phyloP scores from a whole-genome alignment of 2,113 vertebrate species.

The Macquaria australasica region DNA sequence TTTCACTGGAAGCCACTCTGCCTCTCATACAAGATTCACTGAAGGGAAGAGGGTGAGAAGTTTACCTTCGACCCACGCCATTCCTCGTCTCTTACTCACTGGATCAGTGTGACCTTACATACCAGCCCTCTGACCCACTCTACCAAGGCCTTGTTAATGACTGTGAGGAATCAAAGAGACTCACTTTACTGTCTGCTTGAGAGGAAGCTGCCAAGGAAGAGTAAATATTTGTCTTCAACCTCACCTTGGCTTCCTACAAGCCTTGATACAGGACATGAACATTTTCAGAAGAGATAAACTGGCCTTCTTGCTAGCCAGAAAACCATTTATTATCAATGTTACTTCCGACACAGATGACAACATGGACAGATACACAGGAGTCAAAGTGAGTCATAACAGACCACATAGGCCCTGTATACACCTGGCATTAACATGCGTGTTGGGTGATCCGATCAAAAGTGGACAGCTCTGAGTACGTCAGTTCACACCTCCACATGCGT shows the following conservation, averaged over 20 bases:
- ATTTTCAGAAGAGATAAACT: slow-evolving; percentile 11
- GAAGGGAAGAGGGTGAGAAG: not conserved
- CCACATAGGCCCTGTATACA: too few relatives aligned
- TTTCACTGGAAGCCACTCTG: not conserved
- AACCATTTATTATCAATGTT: not conserved
- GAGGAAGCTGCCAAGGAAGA: slow-evolving; percentile 25
- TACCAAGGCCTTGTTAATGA: not conserved
- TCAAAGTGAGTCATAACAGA: not conserved
- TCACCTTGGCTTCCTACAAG: slow-evolving; percentile 21
- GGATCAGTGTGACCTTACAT: not conserved
- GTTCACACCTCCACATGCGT: too few relatives aligned
- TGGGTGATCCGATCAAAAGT: too few relatives aligned
- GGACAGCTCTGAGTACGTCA: too few relatives aligned
- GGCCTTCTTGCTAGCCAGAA: not conserved
- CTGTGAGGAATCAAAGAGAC: slow-evolving; percentile 9
- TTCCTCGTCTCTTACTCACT: slow-evolving; percentile 16
- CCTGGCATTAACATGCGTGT: too few relatives aligned
- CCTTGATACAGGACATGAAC: not conserved
- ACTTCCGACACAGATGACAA: not conserved
- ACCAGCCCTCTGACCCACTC: not conserved
- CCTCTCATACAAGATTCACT: not conserved
- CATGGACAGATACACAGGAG: not conserved
- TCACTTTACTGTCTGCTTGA: not conserved
- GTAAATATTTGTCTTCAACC: slow-evolving; percentile 41
- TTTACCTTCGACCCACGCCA: not conserved